A percentile compares a stretch with the other conserved stretches of the same genome.
Conservation (phyloP, 2,797 vertebrate genomes). For the Silurus aristotelis region DNA sequence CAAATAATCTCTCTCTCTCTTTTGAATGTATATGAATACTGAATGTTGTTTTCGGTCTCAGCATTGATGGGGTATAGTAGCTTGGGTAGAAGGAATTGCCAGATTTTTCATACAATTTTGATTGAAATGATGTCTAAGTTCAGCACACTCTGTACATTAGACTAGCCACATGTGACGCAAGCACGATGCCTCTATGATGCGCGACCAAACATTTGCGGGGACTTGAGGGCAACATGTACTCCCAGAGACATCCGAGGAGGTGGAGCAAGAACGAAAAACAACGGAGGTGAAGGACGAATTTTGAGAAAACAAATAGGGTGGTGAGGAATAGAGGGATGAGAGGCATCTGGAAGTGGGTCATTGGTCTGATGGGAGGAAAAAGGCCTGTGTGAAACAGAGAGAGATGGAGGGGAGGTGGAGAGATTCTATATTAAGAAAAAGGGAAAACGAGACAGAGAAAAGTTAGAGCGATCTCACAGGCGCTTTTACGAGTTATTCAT, state of each 20-base stretch:
- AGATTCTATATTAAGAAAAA: constrained; percentile 73
- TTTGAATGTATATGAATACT: constrained; percentile 18
- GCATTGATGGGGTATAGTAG: background rate
- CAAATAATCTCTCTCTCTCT: constrained; percentile 46
- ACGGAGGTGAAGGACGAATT: constrained; percentile 51
- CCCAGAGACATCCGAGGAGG: constrained; percentile 53
- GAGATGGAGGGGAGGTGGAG: constrained; percentile 56
- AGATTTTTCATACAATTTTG: background rate
- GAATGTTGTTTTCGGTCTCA: background rate
- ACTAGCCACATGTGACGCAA: background rate
- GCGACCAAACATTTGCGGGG: constrained; percentile 33
- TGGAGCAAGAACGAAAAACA: constrained; percentile 44
- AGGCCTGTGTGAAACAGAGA: constrained; percentile 59
- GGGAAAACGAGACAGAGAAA: constrained; percentile 47
- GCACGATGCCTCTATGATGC: constrained; percentile 8
- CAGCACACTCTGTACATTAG: background rate
- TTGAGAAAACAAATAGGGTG: constrained; percentile 63
- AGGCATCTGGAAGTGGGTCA: constrained; percentile 75
- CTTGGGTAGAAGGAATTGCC: background rate
- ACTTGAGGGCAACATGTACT: constrained; percentile 41
- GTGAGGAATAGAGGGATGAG: constrained; percentile 53
- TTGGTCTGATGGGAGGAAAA: constrained; percentile 76
- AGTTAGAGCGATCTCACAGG: constrained; percentile 42
- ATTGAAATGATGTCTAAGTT: background rate
- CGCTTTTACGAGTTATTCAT: constrained; percentile 44